phyloP scores from a whole-genome alignment of 1,140 invertebrate genomes.

The Myzus persicae region DNA sequence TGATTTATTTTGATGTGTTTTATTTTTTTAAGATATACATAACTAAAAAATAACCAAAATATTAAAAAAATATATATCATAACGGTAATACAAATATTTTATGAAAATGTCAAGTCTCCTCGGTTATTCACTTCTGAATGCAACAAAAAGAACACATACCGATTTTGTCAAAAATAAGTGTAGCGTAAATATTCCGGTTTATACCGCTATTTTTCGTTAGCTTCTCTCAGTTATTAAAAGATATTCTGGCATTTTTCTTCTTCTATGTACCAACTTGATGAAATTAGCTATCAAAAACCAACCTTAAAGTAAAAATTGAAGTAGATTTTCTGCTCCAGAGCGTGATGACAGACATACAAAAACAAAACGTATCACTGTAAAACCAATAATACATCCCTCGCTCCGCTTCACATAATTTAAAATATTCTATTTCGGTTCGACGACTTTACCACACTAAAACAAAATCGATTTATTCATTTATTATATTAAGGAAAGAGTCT shows the following conservation, averaged over 20 bases:
- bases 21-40: too few species aligned
- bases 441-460: neutral
- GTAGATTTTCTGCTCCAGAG: neutral
- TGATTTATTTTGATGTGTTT: too few species aligned
- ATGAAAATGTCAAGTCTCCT: too few species aligned
- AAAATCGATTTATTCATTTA: neutral
- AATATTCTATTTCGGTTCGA: neutral
- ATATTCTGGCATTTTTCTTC: neutral
- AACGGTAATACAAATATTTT: too few species aligned
- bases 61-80: too few species aligned
- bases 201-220: neutral
- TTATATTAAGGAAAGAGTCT: neutral
- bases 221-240: neutral
- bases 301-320: neutral
- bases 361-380: neutral
- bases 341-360: neutral
- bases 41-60: too few species aligned
- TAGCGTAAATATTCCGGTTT: neutral
- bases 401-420: neutral
- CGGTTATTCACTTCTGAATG: too few species aligned
- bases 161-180: neutral
- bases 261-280: neutral
- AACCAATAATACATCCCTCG: neutral
- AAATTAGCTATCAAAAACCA: neutral
- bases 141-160: neutral